Evolutionary conservation across 53 echinoderm and acorn worm species (phyloP), one percentile per base, ranked within the genome.

Genomic region (Antedon mediterranea): DNA sequence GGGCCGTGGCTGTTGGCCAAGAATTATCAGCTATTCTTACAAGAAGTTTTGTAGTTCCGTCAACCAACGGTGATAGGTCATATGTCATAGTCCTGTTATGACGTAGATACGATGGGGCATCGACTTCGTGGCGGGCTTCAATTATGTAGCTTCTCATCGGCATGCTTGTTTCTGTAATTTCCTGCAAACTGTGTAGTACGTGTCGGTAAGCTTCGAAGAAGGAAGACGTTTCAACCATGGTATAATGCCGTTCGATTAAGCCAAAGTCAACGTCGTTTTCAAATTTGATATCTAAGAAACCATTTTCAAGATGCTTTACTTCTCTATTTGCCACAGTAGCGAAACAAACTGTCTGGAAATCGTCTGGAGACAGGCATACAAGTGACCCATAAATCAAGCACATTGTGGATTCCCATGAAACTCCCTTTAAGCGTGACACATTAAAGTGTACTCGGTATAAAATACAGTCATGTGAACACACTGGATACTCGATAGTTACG

Each of bases 141-240:
- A 97, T 81, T 71, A 97, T 82, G 75, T 97, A 87, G 0, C 74
- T 73, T 80, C 78, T 29, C 28, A 97, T 78, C 23, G 97, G 91
- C 13, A 92, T 73, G 23, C 82, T 74, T 5, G 73, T 32, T 13
- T 83, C 32, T 29, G 72, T 42, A 30, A 90, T 87, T 28, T 86
- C 42, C 43, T 85, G 84, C 37, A 97, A 78, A 8, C 90, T 86
- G 34, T 86, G 73, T 2, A 97, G 74, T 15, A 92, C 88, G 31
- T 82, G 89, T 15, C 89, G 78, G 34, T 92, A 92, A 5, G 92
- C 97, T 74, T 92, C 97, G 74, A 97, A 87, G 83, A 87, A 92
- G 20, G 91, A 82, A 28, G 81, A 37, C 0, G 95, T 83, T 73
- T 94, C 95, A 3, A 87, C 83, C 95, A 94, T 94, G 33, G 75